Conservation (phyloP, 1,140 invertebrate genomes). For the Choristoneura fumiferana region DNA sequence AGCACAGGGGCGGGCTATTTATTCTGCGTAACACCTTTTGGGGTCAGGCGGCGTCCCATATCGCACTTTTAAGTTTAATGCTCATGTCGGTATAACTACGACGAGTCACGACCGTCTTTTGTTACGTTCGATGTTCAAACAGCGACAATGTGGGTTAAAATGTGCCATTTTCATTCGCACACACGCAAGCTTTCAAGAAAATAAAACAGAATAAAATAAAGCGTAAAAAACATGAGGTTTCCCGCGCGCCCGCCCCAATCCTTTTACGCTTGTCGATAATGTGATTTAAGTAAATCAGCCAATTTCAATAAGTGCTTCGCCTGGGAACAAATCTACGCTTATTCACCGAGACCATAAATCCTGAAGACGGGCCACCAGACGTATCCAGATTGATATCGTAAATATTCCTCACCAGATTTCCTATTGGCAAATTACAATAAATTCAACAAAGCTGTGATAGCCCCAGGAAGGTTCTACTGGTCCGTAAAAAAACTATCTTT, state of each 20-base stretch:
- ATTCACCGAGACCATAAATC: constrained; percentile 62
- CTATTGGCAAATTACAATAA: constrained; percentile 23
- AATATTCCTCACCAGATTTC: constrained; percentile 38
- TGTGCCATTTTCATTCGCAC: background rate
- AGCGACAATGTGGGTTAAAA: background rate
- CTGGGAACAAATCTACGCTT: constrained; percentile 67
- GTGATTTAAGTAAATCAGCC: constrained; percentile 66
- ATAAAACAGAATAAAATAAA: background rate
- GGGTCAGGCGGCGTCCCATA: background rate
- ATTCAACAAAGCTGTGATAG: background rate
- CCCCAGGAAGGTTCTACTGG: background rate
- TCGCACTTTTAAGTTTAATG: constrained; percentile 7
- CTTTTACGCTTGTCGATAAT: constrained; percentile 47
- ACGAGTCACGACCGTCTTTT: background rate
- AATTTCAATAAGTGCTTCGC: constrained; percentile 71
- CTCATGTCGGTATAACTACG: background rate
- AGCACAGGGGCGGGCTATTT: constrained; percentile 4
- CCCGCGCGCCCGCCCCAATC: constrained; percentile 32
- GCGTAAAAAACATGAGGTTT: constrained; percentile 16
- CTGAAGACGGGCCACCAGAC: constrained; percentile 36
- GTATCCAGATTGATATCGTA: constrained; percentile 59
- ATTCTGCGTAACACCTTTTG: constrained; percentile 11
- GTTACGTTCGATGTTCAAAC: background rate
- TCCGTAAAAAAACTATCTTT: background rate
- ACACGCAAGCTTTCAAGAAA: constrained; percentile 10